These are phyloP conservation scores for Aplocera efformata DNA, from an alignment of 2,888 invertebrate species.

Conservation along the genomic window DNA sequence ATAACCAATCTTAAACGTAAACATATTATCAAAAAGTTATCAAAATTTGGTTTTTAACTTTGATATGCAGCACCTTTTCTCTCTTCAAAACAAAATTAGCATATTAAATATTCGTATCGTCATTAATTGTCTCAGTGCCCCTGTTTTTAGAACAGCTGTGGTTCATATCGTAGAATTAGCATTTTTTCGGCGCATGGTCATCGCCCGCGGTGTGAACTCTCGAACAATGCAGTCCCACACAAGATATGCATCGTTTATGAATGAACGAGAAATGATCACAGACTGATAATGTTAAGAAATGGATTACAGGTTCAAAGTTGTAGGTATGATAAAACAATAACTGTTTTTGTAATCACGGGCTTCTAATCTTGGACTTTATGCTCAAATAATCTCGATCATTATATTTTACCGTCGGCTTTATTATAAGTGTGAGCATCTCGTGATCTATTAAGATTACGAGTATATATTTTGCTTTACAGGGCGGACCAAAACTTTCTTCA, in stretches of 20 bases:
- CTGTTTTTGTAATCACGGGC: constrained; percentile 12
- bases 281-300: constrained; percentile 43
- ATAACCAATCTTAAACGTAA: too few species aligned
- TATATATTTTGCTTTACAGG: too few species aligned
- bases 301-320: constrained; percentile 36
- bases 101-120: constrained; percentile 7
- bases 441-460: too few species aligned
- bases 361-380: constrained; percentile 4
- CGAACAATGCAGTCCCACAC: constrained; percentile 28
- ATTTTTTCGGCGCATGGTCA: constrained; percentile 36
- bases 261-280: constrained; percentile 51
- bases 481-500: too few species aligned
- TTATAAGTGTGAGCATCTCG: too few species aligned
- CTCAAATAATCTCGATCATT: too few species aligned
- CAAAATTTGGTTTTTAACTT: too few species aligned
- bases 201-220: constrained; percentile 29
- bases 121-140: background rate
- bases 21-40: too few species aligned
- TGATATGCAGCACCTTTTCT: too few species aligned
- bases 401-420: too few species aligned
- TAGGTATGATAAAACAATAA: constrained; percentile 19
- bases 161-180: constrained; percentile 7
- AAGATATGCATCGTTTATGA: constrained; percentile 51
- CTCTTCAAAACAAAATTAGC: too few species aligned
- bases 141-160: background rate